A percentile compares a stretch with the other conserved stretches of the same genome.
Conservation (phyloP, 1,140 invertebrate species). For the Pinna nobilis region DNA sequence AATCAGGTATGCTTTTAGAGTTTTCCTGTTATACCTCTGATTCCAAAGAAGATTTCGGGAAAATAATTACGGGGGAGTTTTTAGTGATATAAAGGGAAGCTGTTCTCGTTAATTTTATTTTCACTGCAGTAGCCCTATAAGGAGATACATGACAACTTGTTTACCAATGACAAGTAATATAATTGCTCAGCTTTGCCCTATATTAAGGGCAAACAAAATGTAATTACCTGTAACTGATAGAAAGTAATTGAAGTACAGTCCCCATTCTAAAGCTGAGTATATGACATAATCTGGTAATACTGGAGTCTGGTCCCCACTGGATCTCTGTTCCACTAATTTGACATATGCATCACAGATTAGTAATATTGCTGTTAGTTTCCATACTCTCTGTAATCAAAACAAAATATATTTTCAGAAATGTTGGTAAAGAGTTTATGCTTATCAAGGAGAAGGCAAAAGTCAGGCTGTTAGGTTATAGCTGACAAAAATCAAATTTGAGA, state of each 20-base stretch:
- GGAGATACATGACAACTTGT: no score
- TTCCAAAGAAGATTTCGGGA: no score
- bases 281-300: conserved; percentile 54
- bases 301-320: background rate
- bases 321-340: conserved; percentile 49
- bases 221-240: conserved; percentile 59
- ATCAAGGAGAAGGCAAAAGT: background rate
- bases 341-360: conserved; percentile 69
- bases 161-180: no score
- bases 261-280: conserved; percentile 66
- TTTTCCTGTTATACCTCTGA: no score
- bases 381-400: conserved; percentile 54
- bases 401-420: background rate
- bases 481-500: background rate
- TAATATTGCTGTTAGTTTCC: conserved; percentile 65
- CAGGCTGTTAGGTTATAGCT: background rate
- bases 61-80: no score
- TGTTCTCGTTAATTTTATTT: no score
- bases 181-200: no score
- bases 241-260: conserved; percentile 65
- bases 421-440: background rate
- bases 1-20: no score
- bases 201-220: no score
- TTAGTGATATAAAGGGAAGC: no score
- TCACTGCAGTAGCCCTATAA: no score